Conservation (phyloP, 2,888 invertebrate genomes). For the Labia minor region DNA sequence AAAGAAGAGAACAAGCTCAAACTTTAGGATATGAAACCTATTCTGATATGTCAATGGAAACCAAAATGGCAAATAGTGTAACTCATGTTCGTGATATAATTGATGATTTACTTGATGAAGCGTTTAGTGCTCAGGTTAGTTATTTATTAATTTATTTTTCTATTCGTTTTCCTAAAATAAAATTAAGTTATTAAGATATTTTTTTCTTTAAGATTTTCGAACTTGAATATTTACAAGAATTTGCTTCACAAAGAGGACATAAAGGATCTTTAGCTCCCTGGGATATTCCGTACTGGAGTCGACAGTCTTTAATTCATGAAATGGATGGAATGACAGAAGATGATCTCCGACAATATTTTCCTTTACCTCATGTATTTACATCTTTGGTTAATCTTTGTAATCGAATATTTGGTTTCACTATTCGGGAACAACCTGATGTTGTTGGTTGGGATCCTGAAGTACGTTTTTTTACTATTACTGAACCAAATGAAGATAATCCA, state of each 20-base stretch:
- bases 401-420: constrained; percentile 64
- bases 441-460: constrained; percentile 81
- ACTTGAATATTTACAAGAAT: constrained; percentile 56
- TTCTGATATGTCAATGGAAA: constrained; percentile 83
- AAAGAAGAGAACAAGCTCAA: constrained; percentile 57
- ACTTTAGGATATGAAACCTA: constrained; percentile 67
- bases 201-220: constrained; percentile 51
- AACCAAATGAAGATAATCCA: constrained; percentile 51
- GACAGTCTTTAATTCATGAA: constrained; percentile 48
- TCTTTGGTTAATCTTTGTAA: constrained; percentile 67
- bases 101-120: constrained; percentile 49
- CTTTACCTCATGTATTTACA: constrained; percentile 64
- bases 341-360: constrained; percentile 68
- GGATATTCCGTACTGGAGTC: constrained; percentile 81
- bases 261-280: constrained; percentile 56
- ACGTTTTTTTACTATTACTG: constrained; percentile 67
- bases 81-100: constrained; percentile 63
- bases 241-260: constrained; percentile 59
- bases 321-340: constrained; percentile 41
- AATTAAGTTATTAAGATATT: neutral
- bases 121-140: constrained; percentile 29
- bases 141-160: too few relatives aligned
- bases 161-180: too few relatives aligned
- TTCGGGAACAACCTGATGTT: constrained; percentile 52
- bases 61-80: constrained; percentile 78